Base-by-base conservation (phyloP, 2,797 vertebrate species). In the Poeciliopsis infans region DNA sequence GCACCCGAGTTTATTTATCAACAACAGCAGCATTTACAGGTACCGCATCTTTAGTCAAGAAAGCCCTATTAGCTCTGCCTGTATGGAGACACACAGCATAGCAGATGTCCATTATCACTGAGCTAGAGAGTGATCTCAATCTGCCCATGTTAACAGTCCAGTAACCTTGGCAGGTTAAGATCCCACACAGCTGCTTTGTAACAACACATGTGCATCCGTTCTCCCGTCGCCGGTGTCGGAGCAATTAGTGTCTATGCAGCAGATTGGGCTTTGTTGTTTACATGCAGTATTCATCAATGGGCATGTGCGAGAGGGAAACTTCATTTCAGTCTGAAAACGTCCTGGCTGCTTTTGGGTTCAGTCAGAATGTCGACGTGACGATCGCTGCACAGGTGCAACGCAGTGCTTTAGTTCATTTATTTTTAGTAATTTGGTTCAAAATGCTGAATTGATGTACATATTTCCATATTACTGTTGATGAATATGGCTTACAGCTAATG, bases 1-100 rank as follows among this genome's bases (percentile, higher is more conserved):
- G 73, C 72, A 74, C 88, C 36, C 77, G 33, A 41, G 69, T 28
- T 81, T 70, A 73, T 84, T 80, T 79, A 79, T 78, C 79, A 86
- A 85, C 49, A 86, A 69, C 64, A 80, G 74, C 79, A 75, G 78
- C 72, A 53, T 85, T 85, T 57, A 81, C 43, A 39, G 79, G 46
- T 59, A 36, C 25, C 66, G 13, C 10, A 46, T 69, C 53, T 79
- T 71, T 25, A 83, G 85, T 86, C 51, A 2, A 31, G 75, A 59
- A 78, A 81, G 78, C 74, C 72, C 66, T 57, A 51, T 78, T 76
- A 84, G 76, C 51, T 66, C 53, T 71, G 49, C 76, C 69, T 75
- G 83, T 85, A 79, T 74, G 51, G 78, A 82, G 80, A 82, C 53
- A 20, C 66, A 70, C 72, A 11, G 55, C 80, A 85, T 82, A 79